These are phyloP conservation scores for Aegotheles bennettii DNA, from an alignment of 2,113 vertebrate genomes.

Conservation along the genomic window DNA sequence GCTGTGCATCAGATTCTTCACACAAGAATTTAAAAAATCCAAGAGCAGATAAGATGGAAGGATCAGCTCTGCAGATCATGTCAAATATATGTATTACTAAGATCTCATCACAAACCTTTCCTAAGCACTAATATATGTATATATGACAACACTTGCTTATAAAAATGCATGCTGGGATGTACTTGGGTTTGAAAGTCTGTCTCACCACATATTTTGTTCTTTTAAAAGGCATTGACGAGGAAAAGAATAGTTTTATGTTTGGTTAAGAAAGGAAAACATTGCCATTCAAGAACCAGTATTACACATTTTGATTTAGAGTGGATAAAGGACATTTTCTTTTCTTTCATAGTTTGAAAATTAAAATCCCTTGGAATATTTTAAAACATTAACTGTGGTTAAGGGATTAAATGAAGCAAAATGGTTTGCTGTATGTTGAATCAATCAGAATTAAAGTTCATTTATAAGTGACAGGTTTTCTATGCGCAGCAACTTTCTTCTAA, in stretches of 20 bases:
- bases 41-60: not conserved
- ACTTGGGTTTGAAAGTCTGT: not conserved
- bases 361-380: constrained; percentile 59
- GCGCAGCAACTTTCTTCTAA: constrained; percentile 19
- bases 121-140: not conserved
- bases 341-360: not conserved
- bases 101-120: not conserved
- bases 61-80: not conserved
- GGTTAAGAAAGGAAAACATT: not conserved
- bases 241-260: not conserved
- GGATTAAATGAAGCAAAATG: constrained; percentile 60
- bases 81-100: not conserved
- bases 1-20: not conserved
- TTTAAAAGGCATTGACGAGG: not conserved
- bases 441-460: constrained; percentile 65
- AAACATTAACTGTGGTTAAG: constrained; percentile 46
- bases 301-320: not conserved
- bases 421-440: constrained; percentile 57
- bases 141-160: not conserved
- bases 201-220: not conserved
- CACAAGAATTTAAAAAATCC: not conserved
- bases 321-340: not conserved
- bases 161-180: not conserved
- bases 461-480: constrained; percentile 45
- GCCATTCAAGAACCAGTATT: not conserved